Evolutionary conservation across 2,113 vertebrate species (phyloP).

Genomic region (Seriola rivoliana): DNA sequence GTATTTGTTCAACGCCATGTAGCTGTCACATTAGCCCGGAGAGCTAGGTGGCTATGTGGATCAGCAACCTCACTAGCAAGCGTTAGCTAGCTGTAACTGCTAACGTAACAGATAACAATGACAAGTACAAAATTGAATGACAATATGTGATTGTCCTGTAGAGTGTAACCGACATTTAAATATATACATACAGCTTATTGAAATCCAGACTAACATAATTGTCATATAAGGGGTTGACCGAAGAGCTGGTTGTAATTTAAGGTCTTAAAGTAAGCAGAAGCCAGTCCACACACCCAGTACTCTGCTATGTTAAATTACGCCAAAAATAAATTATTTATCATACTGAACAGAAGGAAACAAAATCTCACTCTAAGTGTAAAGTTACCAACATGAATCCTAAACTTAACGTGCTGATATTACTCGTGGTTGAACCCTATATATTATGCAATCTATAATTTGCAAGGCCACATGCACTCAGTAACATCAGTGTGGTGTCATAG

Average conservation of each 20-base stretch:
- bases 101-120: conserved; percentile 66
- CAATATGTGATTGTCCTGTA: not conserved
- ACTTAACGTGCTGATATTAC: not conserved
- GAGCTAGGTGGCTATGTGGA: conserved; percentile 44
- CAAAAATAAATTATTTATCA: not conserved
- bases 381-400: not conserved
- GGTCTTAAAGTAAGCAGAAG: not conserved
- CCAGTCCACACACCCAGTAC: not conserved
- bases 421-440: not conserved
- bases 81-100: conserved; percentile 63
- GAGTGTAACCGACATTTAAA: not conserved
- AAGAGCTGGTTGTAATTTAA: conserved; percentile 1
- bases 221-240: not conserved
- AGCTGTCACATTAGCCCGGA: conserved; percentile 50
- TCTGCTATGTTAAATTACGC: not conserved
- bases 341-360: not conserved
- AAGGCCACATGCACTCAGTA: not conserved
- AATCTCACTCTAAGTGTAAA: not conserved
- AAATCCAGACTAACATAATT: not conserved
- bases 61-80: conserved; percentile 52
- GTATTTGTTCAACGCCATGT: not conserved
- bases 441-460: not conserved
- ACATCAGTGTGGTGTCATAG: not conserved
- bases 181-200: fast-evolving
- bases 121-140: conserved; percentile 37